A percentile compares a stretch with the other conserved stretches of the same genome.
Conservation (phyloP, 2,113 vertebrate genomes). For the Carollia perspicillata region DNA sequence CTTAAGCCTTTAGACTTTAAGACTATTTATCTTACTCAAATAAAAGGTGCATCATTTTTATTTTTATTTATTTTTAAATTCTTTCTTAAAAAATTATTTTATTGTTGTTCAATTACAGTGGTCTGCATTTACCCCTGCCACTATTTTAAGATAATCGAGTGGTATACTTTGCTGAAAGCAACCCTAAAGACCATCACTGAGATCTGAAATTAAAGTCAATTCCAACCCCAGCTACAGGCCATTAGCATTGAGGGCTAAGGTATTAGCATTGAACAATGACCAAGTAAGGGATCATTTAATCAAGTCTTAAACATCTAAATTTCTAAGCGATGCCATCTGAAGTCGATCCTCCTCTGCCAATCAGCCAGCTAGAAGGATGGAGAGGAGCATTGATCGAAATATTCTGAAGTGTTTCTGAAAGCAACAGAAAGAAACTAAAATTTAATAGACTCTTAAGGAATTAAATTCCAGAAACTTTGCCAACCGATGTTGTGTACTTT, state of each 20-base stretch:
- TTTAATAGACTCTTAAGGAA: not conserved
- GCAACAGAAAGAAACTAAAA: slow-evolving; percentile 21
- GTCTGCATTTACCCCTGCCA: too few relatives aligned
- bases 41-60: not conserved
- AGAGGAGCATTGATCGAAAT: not conserved
- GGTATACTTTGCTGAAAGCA: slow-evolving; percentile 36
- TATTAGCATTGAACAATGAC: not conserved
- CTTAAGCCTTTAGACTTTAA: not conserved
- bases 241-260: not conserved
- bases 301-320: slow-evolving; percentile 30
- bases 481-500: not conserved
- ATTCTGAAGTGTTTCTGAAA: not conserved
- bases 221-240: not conserved
- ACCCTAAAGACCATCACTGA: not conserved
- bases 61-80: too few relatives aligned
- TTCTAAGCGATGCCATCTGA: not conserved
- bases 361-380: not conserved
- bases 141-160: not conserved
- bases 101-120: too few relatives aligned
- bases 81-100: too few relatives aligned
- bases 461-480: not conserved
- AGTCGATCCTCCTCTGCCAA: not conserved
- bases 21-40: slow-evolving; percentile 2
- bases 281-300: slow-evolving; percentile 6
- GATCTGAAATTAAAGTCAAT: slow-evolving; percentile 40